A percentile compares a stretch with the other conserved stretches of the same genome.
phyloP scores from a whole-genome alignment of 2,888 invertebrate species.

The Baccha elongata region DNA sequence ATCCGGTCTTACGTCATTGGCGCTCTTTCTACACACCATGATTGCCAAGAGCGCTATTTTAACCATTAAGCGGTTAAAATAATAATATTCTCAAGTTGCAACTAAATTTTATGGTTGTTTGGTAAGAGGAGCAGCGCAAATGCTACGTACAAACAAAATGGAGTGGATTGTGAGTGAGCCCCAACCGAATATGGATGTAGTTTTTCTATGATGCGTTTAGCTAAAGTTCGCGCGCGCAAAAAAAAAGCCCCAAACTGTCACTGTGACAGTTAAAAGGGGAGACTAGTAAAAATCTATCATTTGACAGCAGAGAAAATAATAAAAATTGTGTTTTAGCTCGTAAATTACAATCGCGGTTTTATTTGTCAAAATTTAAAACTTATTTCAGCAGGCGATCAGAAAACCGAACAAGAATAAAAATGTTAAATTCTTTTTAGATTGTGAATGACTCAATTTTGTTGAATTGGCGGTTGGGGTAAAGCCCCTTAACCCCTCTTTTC shows the following conservation, averaged over 20 bases:
- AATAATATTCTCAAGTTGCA: neutral
- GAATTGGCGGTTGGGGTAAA: no score
- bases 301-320: slow-evolving; percentile 50
- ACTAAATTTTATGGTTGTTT: slow-evolving; percentile 44
- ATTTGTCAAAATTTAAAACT: slow-evolving; percentile 83
- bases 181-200: slow-evolving; percentile 22
- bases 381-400: slow-evolving; percentile 81
- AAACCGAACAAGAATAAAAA: slow-evolving; percentile 1
- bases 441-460: no score
- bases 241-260: slow-evolving; percentile 63
- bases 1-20: slow-evolving; percentile 54
- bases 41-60: neutral
- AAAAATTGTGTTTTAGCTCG: slow-evolving; percentile 73
- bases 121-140: slow-evolving; percentile 52
- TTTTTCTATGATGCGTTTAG: slow-evolving; percentile 30
- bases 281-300: slow-evolving; percentile 36
- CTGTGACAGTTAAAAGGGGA: slow-evolving; percentile 18
- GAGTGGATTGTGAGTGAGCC: slow-evolving; percentile 26
- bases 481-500: slow-evolving; percentile 5
- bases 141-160: slow-evolving; percentile 66
- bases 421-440: neutral
- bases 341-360: slow-evolving; percentile 82
- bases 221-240: slow-evolving; percentile 61
- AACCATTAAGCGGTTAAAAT: slow-evolving; percentile 5
- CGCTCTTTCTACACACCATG: slow-evolving; percentile 37